A percentile compares a stretch with the other conserved stretches of the same genome.
Evolutionary conservation across 2,797 vertebrate genomes (phyloP).

Genomic region (Pangasius larnaudii): DNA sequence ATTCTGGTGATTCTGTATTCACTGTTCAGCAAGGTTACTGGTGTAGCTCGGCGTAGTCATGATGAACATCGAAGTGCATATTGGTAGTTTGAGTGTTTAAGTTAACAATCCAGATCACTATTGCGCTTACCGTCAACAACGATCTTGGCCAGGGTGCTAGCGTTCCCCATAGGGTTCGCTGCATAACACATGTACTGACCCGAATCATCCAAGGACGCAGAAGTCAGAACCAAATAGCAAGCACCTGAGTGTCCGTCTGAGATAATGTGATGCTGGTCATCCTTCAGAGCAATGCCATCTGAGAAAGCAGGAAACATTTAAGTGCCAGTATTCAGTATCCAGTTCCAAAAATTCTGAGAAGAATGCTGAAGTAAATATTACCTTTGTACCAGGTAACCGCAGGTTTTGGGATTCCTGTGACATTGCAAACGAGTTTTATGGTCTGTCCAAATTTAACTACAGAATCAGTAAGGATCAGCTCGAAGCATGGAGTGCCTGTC

Average conservation of each 20-base stretch:
- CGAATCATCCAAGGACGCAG: constrained; percentile 81
- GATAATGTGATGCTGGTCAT: constrained; percentile 91
- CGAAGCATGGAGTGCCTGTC: neutral
- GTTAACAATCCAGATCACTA: neutral
- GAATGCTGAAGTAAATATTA: constrained; percentile 53
- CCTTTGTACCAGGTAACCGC: constrained; percentile 80
- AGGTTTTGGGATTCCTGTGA: constrained; percentile 12
- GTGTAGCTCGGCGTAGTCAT: neutral
- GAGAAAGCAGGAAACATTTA: constrained; percentile 11
- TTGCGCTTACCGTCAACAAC: constrained; percentile 85
- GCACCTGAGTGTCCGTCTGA: constrained; percentile 86
- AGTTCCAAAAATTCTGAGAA: constrained; percentile 5
- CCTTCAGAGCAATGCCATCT: constrained; percentile 90
- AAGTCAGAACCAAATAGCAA: constrained; percentile 88
- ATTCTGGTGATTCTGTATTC: neutral
- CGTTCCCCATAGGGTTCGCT: constrained; percentile 83
- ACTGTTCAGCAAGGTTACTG: neutral
- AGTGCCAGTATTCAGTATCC: neutral
- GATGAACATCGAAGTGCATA: neutral
- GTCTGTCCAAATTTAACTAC: neutral
- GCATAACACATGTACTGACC: constrained; percentile 96
- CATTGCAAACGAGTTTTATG: neutral
- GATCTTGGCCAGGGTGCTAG: constrained; percentile 87
- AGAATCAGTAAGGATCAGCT: neutral
- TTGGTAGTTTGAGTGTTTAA: neutral